Evolutionary conservation across 2,113 vertebrate genomes (phyloP).

Genomic region (Microtus montanus): DNA sequence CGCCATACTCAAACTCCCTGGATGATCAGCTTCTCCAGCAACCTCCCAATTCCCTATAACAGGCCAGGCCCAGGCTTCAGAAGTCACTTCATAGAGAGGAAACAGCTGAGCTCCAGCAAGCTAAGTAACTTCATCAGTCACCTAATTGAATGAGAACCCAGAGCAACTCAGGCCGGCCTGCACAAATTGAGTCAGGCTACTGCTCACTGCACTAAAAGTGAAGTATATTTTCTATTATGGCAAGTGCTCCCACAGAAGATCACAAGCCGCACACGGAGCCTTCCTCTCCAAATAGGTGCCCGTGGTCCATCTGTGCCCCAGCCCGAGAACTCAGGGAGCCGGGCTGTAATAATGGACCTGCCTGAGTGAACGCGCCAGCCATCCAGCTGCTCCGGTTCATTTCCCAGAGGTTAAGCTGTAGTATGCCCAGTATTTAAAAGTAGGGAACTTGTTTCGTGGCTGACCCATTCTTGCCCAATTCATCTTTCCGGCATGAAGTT

Average conservation of each 20-base stretch:
- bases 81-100: neutral
- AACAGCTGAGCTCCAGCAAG: constrained; percentile 51
- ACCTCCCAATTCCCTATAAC: neutral
- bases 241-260: constrained; percentile 79
- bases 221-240: constrained; percentile 80
- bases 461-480: constrained; percentile 77
- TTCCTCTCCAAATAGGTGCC: constrained; percentile 73
- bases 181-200: constrained; percentile 74
- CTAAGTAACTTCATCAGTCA: constrained; percentile 75
- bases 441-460: constrained; percentile 75
- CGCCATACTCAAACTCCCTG: neutral
- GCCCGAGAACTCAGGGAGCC: constrained; percentile 47
- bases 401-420: constrained; percentile 76
- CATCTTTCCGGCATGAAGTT: constrained; percentile 77
- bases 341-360: constrained; percentile 66
- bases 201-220: constrained; percentile 72
- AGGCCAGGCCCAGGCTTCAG: neutral
- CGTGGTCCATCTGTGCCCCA: constrained; percentile 41
- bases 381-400: constrained; percentile 61
- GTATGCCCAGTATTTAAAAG: constrained; percentile 75
- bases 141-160: constrained; percentile 80
- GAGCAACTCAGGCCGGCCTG: constrained; percentile 71
- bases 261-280: constrained; percentile 55
- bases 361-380: constrained; percentile 49
- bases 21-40: neutral